Evolutionary conservation across 1,140 invertebrate species (phyloP).

Genomic region (Ostrea denselamellosa): DNA sequence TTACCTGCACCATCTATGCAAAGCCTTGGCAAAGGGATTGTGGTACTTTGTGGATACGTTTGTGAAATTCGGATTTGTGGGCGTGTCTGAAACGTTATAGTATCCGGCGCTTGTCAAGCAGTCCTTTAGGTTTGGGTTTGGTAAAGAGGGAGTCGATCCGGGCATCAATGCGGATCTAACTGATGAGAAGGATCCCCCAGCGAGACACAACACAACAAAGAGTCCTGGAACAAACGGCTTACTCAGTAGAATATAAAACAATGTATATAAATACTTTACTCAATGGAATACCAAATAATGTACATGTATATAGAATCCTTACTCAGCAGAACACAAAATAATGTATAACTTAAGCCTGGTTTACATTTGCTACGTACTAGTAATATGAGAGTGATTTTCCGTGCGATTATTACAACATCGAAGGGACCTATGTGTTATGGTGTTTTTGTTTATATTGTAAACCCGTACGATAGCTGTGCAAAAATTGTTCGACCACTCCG

Average conservation of each 20-base stretch:
- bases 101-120: neutral
- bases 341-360: no score
- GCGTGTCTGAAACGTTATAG: neutral
- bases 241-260: no score
- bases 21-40: neutral
- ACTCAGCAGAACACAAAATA: no score
- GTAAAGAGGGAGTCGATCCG: neutral
- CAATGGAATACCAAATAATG: no score
- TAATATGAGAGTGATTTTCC: neutral
- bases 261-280: no score
- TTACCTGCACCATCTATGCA: slow-evolving; percentile 5
- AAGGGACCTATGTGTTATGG: no score
- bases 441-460: no score
- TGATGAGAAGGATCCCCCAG: neutral
- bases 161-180: neutral
- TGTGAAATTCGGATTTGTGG: neutral
- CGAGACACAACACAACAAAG: neutral
- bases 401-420: no score
- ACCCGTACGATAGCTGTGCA: neutral
- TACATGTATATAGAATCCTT: no score
- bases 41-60: neutral
- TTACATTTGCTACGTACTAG: neutral
- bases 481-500: neutral
- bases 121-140: neutral
- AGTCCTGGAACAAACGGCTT: neutral